A percentile compares a stretch with the other conserved stretches of the same genome.
Evolutionary conservation across 1,140 invertebrate species (phyloP).

Genomic region (Drosophila pseudoobscura): DNA sequence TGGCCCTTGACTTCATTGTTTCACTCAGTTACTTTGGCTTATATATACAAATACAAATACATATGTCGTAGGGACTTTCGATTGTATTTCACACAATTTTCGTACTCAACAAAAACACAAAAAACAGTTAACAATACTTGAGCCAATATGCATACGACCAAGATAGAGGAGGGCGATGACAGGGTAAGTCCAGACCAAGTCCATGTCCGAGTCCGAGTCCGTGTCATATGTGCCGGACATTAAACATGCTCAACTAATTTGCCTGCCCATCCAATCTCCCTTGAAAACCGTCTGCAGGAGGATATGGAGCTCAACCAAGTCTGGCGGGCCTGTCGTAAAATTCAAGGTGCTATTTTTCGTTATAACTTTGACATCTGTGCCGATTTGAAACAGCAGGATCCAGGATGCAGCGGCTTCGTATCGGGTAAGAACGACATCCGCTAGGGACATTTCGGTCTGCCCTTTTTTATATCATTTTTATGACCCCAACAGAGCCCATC

Average conservation of each 20-base stretch:
- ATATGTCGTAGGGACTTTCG: constrained; percentile 25
- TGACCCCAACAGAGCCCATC: constrained; percentile 86
- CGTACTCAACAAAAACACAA: constrained; percentile 32
- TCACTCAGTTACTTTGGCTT: constrained; percentile 10
- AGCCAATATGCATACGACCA: constrained; percentile 62
- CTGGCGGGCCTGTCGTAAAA: constrained; percentile 90
- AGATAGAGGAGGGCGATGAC: constrained; percentile 69
- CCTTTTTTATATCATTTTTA: constrained; percentile 46
- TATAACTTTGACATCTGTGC: constrained; percentile 88
- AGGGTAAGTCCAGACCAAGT: constrained; percentile 54
- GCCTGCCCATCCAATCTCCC: background rate
- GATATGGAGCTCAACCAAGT: constrained; percentile 84
- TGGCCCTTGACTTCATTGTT: constrained; percentile 57
- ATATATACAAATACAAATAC: constrained; percentile 1
- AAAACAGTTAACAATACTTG: constrained; percentile 35
- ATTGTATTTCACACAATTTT: constrained; percentile 16
- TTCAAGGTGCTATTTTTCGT: constrained; percentile 87
- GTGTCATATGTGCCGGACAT: constrained; percentile 4
- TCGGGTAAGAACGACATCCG: constrained; percentile 84
- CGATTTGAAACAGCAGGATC: constrained; percentile 87
- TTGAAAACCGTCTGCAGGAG: constrained; percentile 33
- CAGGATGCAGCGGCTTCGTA: constrained; percentile 86
- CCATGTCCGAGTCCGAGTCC: too few species aligned
- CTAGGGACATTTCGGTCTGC: constrained; percentile 14
- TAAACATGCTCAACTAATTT: constrained; percentile 50